Evolutionary conservation across 2,888 invertebrate species (phyloP), one percentile per base, ranked within the genome.

Genomic region (Augochlorella aurata): DNA sequence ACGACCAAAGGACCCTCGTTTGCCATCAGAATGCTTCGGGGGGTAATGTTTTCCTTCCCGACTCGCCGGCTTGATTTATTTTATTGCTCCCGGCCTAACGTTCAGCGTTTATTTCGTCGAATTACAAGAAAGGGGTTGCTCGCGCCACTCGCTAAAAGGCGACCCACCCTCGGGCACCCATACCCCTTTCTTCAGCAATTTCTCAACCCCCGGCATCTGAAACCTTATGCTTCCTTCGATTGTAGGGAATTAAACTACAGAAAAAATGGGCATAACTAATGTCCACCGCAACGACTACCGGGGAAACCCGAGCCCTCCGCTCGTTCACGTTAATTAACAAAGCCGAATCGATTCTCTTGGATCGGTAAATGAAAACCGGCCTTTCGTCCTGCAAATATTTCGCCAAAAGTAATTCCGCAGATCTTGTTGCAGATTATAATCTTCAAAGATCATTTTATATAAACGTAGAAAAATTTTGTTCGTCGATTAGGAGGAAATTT

Each of bases 21-120:
- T 90, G 88, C 89, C 86, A 90, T 83, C 77, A 83, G 84, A 85
- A 86, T 87, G 82, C 89, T 85, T 82, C 84, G 83, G 85, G 85
- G 87, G 82, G 85, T 90, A 90, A 89, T 90, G 89, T 88, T 90
- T 90, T 90, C 89, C 89, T 90, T 90, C 85, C 89, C 86, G 85
- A 88, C 88, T 83, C 81, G 77, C 77, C 92, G 89, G 92, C 93
- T 94, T 94, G 94, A 94, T 94, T 94, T 94, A 94, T 94, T 94
- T 94, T 94, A 94, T 94, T 94, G 94, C 94, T 94, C 94, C 94
- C 94, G 94, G 94, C 89, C 89, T 94, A 94, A 94, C 94, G 94
- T 94, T 94, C 89, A 94, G 94, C 94, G 94, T 94, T 94, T 94
- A 94, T 94, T 94, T 94, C 94, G 94, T 93, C 94, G 94, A 94